Evolutionary conservation across 2,113 vertebrate genomes (phyloP).

Genomic region (Aythya baeri): DNA sequence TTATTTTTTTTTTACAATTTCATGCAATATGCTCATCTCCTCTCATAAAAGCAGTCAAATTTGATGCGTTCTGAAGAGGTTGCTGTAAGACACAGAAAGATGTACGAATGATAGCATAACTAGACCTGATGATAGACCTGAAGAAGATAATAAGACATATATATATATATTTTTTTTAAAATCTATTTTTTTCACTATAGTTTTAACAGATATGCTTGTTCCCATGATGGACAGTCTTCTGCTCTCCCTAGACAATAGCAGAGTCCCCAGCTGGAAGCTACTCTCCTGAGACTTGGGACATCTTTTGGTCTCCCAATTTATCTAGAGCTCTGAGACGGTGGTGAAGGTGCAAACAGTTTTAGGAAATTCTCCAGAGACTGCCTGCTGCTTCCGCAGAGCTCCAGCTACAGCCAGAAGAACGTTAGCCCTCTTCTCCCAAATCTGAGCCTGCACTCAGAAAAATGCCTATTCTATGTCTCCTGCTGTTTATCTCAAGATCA

Average conservation of each 20-base stretch:
- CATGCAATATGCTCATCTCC: neutral
- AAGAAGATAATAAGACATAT: neutral
- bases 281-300: neutral
- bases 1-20: neutral
- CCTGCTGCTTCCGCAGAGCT: neutral
- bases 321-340: neutral
- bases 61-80: neutral
- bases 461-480: neutral
- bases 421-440: neutral
- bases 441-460: neutral
- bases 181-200: neutral
- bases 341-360: slow-evolving; percentile 13
- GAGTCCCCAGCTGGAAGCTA: neutral
- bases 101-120: neutral
- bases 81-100: neutral
- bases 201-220: neutral
- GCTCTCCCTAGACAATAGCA: neutral
- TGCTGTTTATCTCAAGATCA: neutral
- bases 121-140: neutral
- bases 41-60: neutral
- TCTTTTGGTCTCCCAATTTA: neutral
- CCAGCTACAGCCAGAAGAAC: slow-evolving; percentile 24
- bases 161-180: too few species aligned
- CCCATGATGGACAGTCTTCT: neutral
- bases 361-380: slow-evolving; percentile 38